phyloP scores from a whole-genome alignment of 2,113 vertebrate species.

The Cyprinodon brontotheroides region DNA sequence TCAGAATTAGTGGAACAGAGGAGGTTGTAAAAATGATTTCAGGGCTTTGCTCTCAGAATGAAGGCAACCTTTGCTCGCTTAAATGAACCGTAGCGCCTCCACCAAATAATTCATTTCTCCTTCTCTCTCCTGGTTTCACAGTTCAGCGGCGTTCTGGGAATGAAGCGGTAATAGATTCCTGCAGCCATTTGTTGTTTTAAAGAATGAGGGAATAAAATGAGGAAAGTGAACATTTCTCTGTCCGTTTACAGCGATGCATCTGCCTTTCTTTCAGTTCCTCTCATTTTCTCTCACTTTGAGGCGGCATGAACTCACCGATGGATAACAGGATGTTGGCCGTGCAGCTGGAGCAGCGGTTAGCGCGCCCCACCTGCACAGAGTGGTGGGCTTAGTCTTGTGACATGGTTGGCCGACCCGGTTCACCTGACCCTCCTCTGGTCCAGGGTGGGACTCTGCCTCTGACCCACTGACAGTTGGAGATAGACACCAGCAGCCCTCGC shows the following conservation, averaged over 20 bases:
- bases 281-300: neutral
- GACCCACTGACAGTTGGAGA: too few species aligned
- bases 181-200: slow-evolving; percentile 25
- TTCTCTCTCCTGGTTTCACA: slow-evolving; percentile 34
- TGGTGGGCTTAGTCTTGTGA: too few species aligned
- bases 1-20: slow-evolving; percentile 20
- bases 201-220: slow-evolving; percentile 30
- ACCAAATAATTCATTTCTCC: slow-evolving; percentile 59
- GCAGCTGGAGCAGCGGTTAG: too few species aligned
- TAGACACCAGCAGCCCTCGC: too few species aligned
- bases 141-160: slow-evolving; percentile 36
- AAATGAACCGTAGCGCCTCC: slow-evolving; percentile 49
- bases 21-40: slow-evolving; percentile 13
- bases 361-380: too few species aligned
- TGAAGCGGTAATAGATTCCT: slow-evolving; percentile 35
- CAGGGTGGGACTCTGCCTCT: too few species aligned
- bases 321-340: too few species aligned
- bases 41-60: neutral
- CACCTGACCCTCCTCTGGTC: too few species aligned
- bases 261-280: neutral
- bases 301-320: too few species aligned
- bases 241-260: neutral
- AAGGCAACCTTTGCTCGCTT: slow-evolving; percentile 35
- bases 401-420: too few species aligned
- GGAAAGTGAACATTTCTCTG: slow-evolving; percentile 10